A percentile compares a stretch with the other conserved stretches of the same genome.
These are phyloP conservation scores for Cosmia pyralina DNA, from an alignment of 2,888 invertebrate genomes.

Conservation along the genomic window DNA sequence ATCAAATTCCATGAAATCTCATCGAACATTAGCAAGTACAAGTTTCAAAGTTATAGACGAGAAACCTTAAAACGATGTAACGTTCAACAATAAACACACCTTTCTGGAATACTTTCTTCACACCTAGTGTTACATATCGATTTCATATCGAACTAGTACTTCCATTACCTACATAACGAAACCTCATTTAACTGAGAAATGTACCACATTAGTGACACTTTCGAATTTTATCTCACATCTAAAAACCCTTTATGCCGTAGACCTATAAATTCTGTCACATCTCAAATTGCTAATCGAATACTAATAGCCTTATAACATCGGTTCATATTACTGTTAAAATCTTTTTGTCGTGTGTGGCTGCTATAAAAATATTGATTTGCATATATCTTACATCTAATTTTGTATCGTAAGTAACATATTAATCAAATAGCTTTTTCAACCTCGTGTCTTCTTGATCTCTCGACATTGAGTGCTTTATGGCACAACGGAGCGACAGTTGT, in stretches of 20 bases:
- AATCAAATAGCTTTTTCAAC: conserved; percentile 81
- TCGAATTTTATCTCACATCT: conserved; percentile 69
- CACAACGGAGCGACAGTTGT: conserved; percentile 52
- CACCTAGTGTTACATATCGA: conserved; percentile 74
- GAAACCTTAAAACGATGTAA: conserved; percentile 21
- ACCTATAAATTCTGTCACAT: conserved; percentile 75
- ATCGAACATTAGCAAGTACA: conserved; percentile 16
- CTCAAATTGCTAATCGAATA: conserved; percentile 84
- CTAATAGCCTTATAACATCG: conserved; percentile 78
- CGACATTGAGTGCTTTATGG: conserved; percentile 70
- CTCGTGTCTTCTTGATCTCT: conserved; percentile 71
- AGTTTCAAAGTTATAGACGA: conserved; percentile 22
- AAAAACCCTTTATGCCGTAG: conserved; percentile 65
- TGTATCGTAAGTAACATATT: conserved; percentile 81
- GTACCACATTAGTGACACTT: conserved; percentile 74
- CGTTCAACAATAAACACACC: conserved; percentile 49
- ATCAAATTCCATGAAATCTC: conserved; percentile 32
- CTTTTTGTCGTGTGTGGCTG: conserved; percentile 83
- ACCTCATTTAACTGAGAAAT: conserved; percentile 78
- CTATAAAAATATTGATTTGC: conserved; percentile 83
- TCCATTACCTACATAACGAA: conserved; percentile 72
- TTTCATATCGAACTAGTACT: conserved; percentile 73
- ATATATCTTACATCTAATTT: conserved; percentile 83
- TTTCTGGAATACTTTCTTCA: conserved; percentile 67
- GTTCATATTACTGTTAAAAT: conserved; percentile 80